Evolutionary conservation across 2,113 vertebrate species (phyloP), one percentile per base, ranked within the genome.

Genomic region (Megatriorchis doriae): DNA sequence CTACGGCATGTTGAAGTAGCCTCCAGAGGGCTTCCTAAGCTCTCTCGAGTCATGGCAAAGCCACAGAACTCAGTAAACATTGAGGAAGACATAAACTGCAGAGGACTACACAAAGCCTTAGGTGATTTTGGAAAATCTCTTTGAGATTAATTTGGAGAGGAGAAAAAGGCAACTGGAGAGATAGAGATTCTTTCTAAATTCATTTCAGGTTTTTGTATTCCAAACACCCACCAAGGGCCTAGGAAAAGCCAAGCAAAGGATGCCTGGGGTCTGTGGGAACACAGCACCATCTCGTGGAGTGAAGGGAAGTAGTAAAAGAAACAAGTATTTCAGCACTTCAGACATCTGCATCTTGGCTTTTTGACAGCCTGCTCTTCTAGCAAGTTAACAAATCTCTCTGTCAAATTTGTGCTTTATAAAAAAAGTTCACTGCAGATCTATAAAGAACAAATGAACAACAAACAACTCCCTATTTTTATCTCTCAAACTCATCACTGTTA

Each of bases 381-480:
- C 87, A 95, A 78, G 94, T 96, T 97, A 96, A 98, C 82, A 97
- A 96, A 97, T 97, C 71, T 92, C 81, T 78, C 55, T 87, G 93
- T 97, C 58, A 83, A 96, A 95, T 94, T 73, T 94, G 86, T 96
- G 86, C 91, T 95, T 97, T 80, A 91, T 48, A 85, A 94, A 94
- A 92, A 93, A 97, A 97, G 94, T 97, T 97, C 97, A 95, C 86
- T 97, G 48, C 92, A 96, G 93, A 92, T 96, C 94, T 96, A 97
- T 92, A 97, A 97, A 98, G 97, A 98, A 97, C 96, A 97, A 98
- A 95, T 95, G 97, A 97, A 98, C 97, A 98, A 97, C 97, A 97
- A 98, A 97, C 95, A 98, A 93, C 90, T 97, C 93, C 89, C 98
- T 98, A 97, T 98, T 98, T 98, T 98, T 98, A 98, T 97, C 96